Percentiles rank a stretch among this genome's conserved stretches.
These are phyloP conservation scores for Conops quadrifasciatus DNA, from an alignment of 2,888 invertebrate genomes.

Conservation along the genomic window DNA sequence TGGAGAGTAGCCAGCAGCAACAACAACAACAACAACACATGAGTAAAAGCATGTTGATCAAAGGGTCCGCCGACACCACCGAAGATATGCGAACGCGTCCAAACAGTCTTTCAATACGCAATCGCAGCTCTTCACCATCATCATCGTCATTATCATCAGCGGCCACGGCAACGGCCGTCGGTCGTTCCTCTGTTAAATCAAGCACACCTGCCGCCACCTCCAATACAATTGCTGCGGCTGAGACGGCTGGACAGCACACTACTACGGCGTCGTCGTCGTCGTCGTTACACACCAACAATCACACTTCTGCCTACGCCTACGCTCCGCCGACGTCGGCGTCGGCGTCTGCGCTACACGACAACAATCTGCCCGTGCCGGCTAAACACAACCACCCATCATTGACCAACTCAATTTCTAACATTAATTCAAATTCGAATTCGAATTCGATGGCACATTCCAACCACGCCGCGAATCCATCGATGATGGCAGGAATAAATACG, in stretches of 20 bases:
- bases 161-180: slow-evolving; percentile 43
- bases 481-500: slow-evolving; percentile 33
- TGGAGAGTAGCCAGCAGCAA: slow-evolving; percentile 49
- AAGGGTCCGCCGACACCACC: slow-evolving; percentile 43
- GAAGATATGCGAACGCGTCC: slow-evolving; percentile 59
- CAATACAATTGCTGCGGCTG: slow-evolving; percentile 38
- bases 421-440: background rate
- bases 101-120: slow-evolving; percentile 59
- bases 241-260: slow-evolving; percentile 39
- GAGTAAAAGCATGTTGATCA: slow-evolving; percentile 45
- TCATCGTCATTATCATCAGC: slow-evolving; percentile 6
- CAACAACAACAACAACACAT: slow-evolving; percentile 41
- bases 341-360: slow-evolving; percentile 32
- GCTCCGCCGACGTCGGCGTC: background rate
- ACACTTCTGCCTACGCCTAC: slow-evolving; percentile 12
- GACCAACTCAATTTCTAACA: too few species aligned
- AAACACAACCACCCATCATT: slow-evolving; percentile 7
- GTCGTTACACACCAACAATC: slow-evolving; percentile 29
- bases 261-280: slow-evolving; percentile 25
- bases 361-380: slow-evolving; percentile 30
- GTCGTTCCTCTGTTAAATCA: slow-evolving; percentile 39
- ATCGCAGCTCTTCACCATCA: slow-evolving; percentile 61
- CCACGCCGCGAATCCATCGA: slow-evolving; percentile 29
- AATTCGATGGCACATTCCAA: background rate
- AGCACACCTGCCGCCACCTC: slow-evolving; percentile 33